These are phyloP conservation scores for Cyprinodon brontotheroides DNA, from an alignment of 2,113 vertebrate species.

Conservation along the genomic window DNA sequence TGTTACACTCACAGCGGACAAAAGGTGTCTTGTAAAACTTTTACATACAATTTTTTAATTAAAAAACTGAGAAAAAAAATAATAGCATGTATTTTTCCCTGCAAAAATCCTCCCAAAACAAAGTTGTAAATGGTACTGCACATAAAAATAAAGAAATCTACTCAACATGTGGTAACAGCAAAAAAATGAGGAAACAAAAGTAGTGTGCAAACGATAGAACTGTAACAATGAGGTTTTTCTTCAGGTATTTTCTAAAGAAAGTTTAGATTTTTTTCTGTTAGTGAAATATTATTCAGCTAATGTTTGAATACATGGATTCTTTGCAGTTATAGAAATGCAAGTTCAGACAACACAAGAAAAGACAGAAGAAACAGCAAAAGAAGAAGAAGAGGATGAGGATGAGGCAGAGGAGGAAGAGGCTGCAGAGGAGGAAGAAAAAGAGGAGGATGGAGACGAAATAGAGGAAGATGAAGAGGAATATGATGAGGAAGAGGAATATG, in stretches of 20 bases:
- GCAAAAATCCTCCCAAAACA: too few relatives aligned
- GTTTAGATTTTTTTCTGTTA: not conserved
- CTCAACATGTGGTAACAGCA: too few relatives aligned
- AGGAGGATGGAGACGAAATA: not conserved
- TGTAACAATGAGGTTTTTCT: too few relatives aligned
- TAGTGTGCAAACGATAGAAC: too few relatives aligned
- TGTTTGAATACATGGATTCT: not conserved
- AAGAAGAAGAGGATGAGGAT: constrained; percentile 53
- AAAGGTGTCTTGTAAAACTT: too few relatives aligned
- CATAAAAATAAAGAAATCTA: too few relatives aligned
- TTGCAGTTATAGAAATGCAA: constrained; percentile 71
- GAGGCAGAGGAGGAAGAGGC: constrained; percentile 47
- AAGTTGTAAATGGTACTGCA: too few relatives aligned
- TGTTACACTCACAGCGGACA: too few relatives aligned
- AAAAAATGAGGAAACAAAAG: too few relatives aligned
- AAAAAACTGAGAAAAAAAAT: too few relatives aligned
- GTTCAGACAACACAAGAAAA: constrained; percentile 27
- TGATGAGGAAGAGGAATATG: constrained; percentile 23
- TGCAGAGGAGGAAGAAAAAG: constrained; percentile 24
- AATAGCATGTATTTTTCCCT: too few relatives aligned
- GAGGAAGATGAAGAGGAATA: not conserved
- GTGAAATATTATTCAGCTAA: not conserved
- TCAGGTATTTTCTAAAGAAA: not conserved
- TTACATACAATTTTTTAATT: too few relatives aligned
- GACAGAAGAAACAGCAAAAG: constrained; percentile 35